A percentile compares a stretch with the other conserved stretches of the same genome.
phyloP scores from a whole-genome alignment of 2,888 invertebrate species.

The Drosophila meridionalis region DNA sequence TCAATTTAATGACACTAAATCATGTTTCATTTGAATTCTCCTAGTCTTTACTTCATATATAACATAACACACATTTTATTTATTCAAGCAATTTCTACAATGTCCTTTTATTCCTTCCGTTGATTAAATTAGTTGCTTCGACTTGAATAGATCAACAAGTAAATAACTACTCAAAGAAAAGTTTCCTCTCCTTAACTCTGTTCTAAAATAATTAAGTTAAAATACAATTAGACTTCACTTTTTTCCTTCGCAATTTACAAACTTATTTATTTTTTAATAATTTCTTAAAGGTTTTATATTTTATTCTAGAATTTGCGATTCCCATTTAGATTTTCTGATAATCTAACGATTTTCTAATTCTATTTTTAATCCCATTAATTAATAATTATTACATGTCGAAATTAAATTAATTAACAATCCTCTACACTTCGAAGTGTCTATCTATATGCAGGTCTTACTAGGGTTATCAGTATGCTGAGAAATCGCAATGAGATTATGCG shows the following conservation, averaged over 20 bases:
- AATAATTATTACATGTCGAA: not conserved
- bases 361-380: not conserved
- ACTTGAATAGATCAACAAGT: too few relatives aligned
- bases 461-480: conserved; percentile 34
- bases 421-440: not conserved
- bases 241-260: too few relatives aligned
- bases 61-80: too few relatives aligned
- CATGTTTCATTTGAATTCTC: too few relatives aligned
- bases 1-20: not conserved
- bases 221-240: too few relatives aligned
- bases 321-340: not conserved
- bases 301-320: not conserved
- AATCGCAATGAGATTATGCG: conserved; percentile 2
- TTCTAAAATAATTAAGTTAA: too few relatives aligned
- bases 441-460: conserved; percentile 4
- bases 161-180: too few relatives aligned
- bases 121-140: too few relatives aligned
- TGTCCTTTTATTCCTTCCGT: too few relatives aligned
- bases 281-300: not conserved
- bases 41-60: too few relatives aligned
- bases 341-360: not conserved
- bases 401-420: not conserved
- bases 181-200: too few relatives aligned
- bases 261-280: not conserved
- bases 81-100: too few relatives aligned